These are phyloP conservation scores for Spinus pinus DNA, from an alignment of 2,797 vertebrate species.

Conservation along the genomic window DNA sequence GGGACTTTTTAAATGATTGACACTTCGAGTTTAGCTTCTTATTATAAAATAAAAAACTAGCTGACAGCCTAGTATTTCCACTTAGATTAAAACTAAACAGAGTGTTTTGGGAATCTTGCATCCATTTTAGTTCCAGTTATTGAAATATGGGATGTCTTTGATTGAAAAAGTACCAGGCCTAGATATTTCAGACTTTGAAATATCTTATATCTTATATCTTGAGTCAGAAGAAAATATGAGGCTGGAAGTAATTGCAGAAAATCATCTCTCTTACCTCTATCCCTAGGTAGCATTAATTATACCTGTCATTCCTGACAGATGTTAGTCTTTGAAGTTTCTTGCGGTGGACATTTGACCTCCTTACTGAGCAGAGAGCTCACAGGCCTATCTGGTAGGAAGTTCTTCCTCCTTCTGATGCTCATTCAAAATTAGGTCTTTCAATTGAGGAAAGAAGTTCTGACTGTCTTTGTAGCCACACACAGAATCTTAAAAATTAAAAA, in stretches of 20 bases:
- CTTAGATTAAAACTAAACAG: not conserved
- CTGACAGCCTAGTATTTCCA: not conserved
- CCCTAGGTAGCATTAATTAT: not conserved
- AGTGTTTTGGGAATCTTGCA: not conserved
- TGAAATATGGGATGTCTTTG: rapidly evolving
- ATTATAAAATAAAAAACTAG: not conserved
- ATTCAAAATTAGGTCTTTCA: not conserved
- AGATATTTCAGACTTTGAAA: not conserved
- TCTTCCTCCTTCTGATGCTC: not conserved
- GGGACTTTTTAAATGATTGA: not conserved
- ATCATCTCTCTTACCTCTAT: not conserved
- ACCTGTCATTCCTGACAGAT: not conserved
- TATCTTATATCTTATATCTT: not conserved
- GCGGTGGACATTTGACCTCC: not conserved
- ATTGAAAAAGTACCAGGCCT: not conserved
- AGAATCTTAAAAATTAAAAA: not conserved
- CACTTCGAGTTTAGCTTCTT: not conserved
- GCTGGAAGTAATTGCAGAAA: not conserved
- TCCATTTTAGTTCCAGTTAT: not conserved
- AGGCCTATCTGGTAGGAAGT: not conserved
- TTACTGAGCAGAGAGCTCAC: not conserved
- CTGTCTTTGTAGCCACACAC: not conserved
- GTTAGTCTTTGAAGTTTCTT: not conserved
- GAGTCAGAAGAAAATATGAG: not conserved
- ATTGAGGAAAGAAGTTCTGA: not conserved